phyloP scores from a whole-genome alignment of 2,888 invertebrate species.

The Thecophora atra region DNA sequence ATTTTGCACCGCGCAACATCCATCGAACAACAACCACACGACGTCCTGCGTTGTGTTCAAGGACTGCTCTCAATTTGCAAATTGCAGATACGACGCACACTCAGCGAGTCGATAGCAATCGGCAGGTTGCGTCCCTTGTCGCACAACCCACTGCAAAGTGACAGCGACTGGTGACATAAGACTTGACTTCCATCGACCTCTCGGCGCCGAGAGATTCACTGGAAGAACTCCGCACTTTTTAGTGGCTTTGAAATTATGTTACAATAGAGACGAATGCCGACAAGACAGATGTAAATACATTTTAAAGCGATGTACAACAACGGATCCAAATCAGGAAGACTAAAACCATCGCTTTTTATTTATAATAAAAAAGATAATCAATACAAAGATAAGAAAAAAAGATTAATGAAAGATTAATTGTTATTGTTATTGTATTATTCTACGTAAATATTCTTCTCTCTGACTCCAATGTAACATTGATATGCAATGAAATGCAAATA shows the following conservation, averaged over 20 bases:
- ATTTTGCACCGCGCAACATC: neutral
- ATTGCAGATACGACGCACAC: constrained; percentile 8
- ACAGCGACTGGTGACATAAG: constrained; percentile 33
- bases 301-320: too few relatives aligned
- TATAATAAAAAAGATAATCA: too few relatives aligned
- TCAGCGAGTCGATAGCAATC: constrained; percentile 8
- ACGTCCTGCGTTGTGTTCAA: constrained; percentile 7
- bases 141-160: constrained; percentile 31
- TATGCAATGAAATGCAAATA: too few relatives aligned
- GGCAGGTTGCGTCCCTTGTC: constrained; percentile 14
- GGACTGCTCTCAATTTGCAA: constrained; percentile 36
- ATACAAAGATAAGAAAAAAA: too few relatives aligned
- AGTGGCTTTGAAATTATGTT: neutral
- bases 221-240: neutral
- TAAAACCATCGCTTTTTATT: too few relatives aligned
- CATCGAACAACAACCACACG: neutral
- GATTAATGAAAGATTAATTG: too few relatives aligned
- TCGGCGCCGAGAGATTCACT: constrained; percentile 12
- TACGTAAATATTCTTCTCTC: too few relatives aligned
- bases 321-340: too few relatives aligned
- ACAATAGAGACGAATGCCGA: neutral
- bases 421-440: too few relatives aligned
- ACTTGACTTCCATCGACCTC: constrained; percentile 17
- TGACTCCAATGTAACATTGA: too few relatives aligned
- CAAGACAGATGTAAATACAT: too few relatives aligned